Evolutionary conservation across 1,140 invertebrate genomes (phyloP), one percentile per base, ranked within the genome.

Genomic region (Diorhabda sublineata): DNA sequence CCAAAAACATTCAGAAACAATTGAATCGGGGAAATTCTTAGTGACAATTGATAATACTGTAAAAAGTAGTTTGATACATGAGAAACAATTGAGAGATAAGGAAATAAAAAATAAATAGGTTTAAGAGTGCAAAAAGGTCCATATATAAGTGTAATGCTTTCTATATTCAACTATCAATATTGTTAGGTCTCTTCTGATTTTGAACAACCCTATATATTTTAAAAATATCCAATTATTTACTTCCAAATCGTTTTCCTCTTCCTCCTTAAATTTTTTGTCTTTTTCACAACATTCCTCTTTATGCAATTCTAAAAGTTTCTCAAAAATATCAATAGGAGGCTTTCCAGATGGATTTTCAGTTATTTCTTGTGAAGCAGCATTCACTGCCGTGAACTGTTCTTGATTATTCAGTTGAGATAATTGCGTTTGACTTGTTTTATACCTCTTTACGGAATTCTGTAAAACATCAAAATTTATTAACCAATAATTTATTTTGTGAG

Each of bases 391-490:
- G 69, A 74, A 65, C 70, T 65, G 58, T 45, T 75, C 73, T 66
- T 79, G 76, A 73, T 66, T 69, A 58, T 71, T 68, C 47, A 75
- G 71, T 67, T 76, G 69, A 69, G 76, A 73, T 70, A 77, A 73
- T 72, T 77, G 75, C 71, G 78, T 69, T 71, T 71, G 74, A 75
- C 72, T 77, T 69, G 74, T 69, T 72, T 81, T 81, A 42, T 74
- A 71, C 73, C 78, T 81, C 73, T 80, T 80, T 69, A 80, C 74
- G 73, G 71, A 70, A 74, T 70, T 74, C 79, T 81, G 64, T 44
- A 77, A 71, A 41, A 52, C 9, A 65, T 52, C 2, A 57, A 67
- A 67, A 41, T 45, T 44, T 47, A 58, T 26, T 43, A 63, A 44
- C 6, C 7, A 11, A 26, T 61, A 61, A 7, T 61, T 7, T 3